A percentile compares a stretch with the other conserved stretches of the same genome.
Evolutionary conservation across 2,888 invertebrate species (phyloP).

Genomic region (Drymonia ruficornis): DNA sequence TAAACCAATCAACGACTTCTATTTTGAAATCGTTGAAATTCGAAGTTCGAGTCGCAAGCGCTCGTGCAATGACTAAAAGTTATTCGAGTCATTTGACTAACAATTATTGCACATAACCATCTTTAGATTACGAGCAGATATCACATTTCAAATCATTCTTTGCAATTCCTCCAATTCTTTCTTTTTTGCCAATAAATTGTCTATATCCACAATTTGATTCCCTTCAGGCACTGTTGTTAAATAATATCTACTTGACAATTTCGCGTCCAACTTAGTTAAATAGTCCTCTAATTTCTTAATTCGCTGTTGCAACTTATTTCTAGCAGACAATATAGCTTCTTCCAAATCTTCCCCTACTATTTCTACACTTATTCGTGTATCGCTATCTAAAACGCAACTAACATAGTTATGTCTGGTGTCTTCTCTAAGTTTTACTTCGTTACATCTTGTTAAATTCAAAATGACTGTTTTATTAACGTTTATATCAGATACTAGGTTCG

Average conservation of each 20-base stretch:
- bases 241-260: slow-evolving; percentile 51
- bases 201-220: slow-evolving; percentile 52
- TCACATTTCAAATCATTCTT: slow-evolving; percentile 52
- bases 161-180: slow-evolving; percentile 62
- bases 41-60: no score
- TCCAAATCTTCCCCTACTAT: slow-evolving; percentile 55
- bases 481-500: slow-evolving; percentile 51
- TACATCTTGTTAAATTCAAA: slow-evolving; percentile 57
- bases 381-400: slow-evolving; percentile 50
- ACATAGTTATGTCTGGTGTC: slow-evolving; percentile 49
- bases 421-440: slow-evolving; percentile 44
- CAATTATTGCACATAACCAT: neutral
- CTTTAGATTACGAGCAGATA: neutral
- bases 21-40: no score
- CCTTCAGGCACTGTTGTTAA: slow-evolving; percentile 48
- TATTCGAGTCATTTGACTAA: neutral
- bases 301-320: slow-evolving; percentile 57
- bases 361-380: slow-evolving; percentile 64
- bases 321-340: slow-evolving; percentile 52
- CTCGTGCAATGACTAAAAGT: no score
- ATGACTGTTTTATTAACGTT: slow-evolving; percentile 56
- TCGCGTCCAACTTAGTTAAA: slow-evolving; percentile 59
- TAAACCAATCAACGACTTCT: neutral
- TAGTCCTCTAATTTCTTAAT: slow-evolving; percentile 58
- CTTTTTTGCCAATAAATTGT: slow-evolving; percentile 55